Evolutionary conservation across 2,888 invertebrate genomes (phyloP).

Genomic region (Yponomeuta plumbellus): DNA sequence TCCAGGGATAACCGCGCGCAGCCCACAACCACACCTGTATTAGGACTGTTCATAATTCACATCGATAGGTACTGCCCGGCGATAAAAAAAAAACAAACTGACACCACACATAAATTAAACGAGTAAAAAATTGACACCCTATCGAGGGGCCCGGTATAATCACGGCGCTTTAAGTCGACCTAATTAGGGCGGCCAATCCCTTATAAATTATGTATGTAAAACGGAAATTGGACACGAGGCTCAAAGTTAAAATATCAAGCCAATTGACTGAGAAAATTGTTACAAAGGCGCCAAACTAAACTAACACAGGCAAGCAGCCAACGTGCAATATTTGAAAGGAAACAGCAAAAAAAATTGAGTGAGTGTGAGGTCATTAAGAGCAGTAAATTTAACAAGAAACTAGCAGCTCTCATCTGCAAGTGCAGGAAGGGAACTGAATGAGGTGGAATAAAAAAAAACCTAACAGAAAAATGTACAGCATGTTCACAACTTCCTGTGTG

Average conservation of each 20-base stretch:
- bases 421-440: conserved; percentile 14
- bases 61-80: not conserved
- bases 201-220: conserved; percentile 19
- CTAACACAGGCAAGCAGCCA: not conserved
- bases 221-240: conserved; percentile 15
- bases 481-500: too few relatives aligned
- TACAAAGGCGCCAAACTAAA: not conserved
- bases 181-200: conserved; percentile 19
- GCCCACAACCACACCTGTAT: conserved; percentile 5
- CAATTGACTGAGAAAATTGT: not conserved
- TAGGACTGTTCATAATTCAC: conserved; percentile 3
- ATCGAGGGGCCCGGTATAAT: conserved; percentile 16
- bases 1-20: conserved; percentile 33
- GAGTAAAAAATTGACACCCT: conserved; percentile 14
- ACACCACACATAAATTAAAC: conserved; percentile 6
- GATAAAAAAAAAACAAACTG: not conserved
- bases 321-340: not conserved
- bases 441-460: conserved; percentile 21
- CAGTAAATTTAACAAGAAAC: conserved; percentile 16
- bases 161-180: conserved; percentile 10
- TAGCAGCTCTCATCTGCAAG: not conserved
- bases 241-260: conserved; percentile 9
- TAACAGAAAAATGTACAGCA: not conserved
- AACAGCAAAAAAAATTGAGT: conserved; percentile 2
- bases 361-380: conserved; percentile 17